Evolutionary conservation across 2,113 vertebrate species (phyloP), one percentile per base, ranked within the genome.

Genomic region (Rafetus swinhoei): DNA sequence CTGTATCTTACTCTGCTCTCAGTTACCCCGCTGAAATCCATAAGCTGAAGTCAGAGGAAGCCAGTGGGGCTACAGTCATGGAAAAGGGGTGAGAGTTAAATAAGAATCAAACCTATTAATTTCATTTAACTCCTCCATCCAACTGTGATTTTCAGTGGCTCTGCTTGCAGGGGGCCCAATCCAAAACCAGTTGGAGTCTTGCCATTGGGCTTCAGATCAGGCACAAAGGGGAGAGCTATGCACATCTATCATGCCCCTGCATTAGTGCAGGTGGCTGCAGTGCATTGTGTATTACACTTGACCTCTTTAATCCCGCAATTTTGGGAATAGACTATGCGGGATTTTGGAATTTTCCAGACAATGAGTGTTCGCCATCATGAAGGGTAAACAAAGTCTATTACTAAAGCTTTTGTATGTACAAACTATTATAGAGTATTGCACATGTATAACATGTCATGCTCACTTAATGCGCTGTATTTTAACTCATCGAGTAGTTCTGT

Each of bases 21-120:
- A 9, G 56, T 80, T 9, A 0, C 79, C 52, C 79, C 39, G 19
- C 3, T 32, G 32, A 13, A 32, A 25, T 69, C 54, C 72, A 29
- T 24, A 85, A 29, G 12, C 82, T 54, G 74, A 65, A 88, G 53
- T 19, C 50, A 25, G 1, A 8, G 14, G 74, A 65, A 88, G 53
- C 25, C 50, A 25, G 1, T 11, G 14, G 57, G 29, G 24, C 9
- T 21, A 7, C 0, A 0, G 19, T 62, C 62, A 52, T 27, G 60
- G 12, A 35, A 6, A 5, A 22, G 39, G 54, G 35, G 22, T 53
- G 85, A 45, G 24, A 27, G 9, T n/a, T 35, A n/a, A 69, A 13
- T 3, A 24, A 29, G 50, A 45, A 60, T 56, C 12, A 4, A 54
- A 29, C 45, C 82, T 85, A 74, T n/a, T 55, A 21, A 13, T 65